Evolutionary conservation across 2,113 vertebrate genomes (phyloP), one percentile per base, ranked within the genome.

Genomic region (Perca schrenkii): DNA sequence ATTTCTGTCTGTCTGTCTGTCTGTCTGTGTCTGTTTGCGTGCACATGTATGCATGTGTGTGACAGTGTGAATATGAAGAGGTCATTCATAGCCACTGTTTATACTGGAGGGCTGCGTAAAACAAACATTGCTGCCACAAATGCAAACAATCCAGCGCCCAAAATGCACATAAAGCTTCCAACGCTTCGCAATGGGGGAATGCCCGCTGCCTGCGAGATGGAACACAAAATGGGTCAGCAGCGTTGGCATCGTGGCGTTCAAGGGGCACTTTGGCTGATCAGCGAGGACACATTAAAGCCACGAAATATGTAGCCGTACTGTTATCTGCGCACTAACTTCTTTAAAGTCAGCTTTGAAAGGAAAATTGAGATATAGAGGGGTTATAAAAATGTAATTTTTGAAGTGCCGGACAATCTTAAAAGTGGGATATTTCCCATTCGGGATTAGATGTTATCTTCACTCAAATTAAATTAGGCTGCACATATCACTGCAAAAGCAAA

Each of bases 381-480:
- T 79, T 80, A 83, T 84, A 83, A 89, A 43, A 90, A 88, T 85
- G 84, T 80, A 74, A 84, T 86, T 80, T 90, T 82, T 87, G 64
- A 83, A 87, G 74, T 77, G 79, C 25, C 83, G 77, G 78, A 89
- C 78, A 88, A 84, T 90, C 65, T 85, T 86, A 84, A 86, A 88
- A 88, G 81, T 77, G 22, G 57, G 77, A 86, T 89, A 90, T 90
- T 88, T 91, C 80, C 77, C 79, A 77, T 85, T 86, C n/a, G 21
- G 85, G 73, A 90, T 89, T 86, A 88, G 87, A 90, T 89, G 34
- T 60, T 88, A 93, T 90, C 89, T 47, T 68, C 31, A 57, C 58
- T 88, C 40, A 85, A 89, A 92, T 92, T 89, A 82, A 92, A 91
- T 92, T 83, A 88, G 79, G 73, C 89, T 19, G 78, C 61, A 84